These are phyloP conservation scores for Tipula vernalis DNA, from an alignment of 2,888 invertebrate genomes.

Conservation along the genomic window DNA sequence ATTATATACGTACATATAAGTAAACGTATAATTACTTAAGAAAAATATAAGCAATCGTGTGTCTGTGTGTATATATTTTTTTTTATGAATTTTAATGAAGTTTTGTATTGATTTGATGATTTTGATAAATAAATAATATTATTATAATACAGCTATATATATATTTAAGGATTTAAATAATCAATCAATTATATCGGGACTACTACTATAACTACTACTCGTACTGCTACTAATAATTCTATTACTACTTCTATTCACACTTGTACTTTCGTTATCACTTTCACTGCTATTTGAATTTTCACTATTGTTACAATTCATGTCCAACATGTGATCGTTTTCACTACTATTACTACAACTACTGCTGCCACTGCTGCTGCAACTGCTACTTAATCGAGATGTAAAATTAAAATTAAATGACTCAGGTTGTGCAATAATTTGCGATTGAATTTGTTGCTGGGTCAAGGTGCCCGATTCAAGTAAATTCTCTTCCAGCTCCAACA, in stretches of 20 bases:
- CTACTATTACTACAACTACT: slow-evolving; percentile 9
- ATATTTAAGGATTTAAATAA: neutral
- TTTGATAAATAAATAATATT: neutral
- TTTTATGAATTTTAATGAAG: neutral
- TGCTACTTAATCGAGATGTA: neutral
- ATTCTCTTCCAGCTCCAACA: slow-evolving; percentile 69
- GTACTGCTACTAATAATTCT: neutral
- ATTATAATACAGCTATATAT: neutral
- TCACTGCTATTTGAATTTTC: neutral
- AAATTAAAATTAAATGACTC: neutral
- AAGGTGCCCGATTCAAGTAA: slow-evolving; percentile 38
- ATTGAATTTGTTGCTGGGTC: slow-evolving; percentile 22
- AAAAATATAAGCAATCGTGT: neutral
- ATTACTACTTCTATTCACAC: neutral
- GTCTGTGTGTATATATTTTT: neutral
- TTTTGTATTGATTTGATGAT: neutral
- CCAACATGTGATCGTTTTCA: neutral
- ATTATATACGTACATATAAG: neutral
- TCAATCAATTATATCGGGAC: neutral
- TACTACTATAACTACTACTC: neutral
- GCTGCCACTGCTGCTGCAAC: neutral
- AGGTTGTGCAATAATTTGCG: neutral
- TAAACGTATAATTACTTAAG: neutral
- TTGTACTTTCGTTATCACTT: slow-evolving; percentile 5
- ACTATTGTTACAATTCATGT: slow-evolving; percentile 4